phyloP scores from a whole-genome alignment of 2,888 invertebrate genomes.

The Cataglyphis altisquamis region DNA sequence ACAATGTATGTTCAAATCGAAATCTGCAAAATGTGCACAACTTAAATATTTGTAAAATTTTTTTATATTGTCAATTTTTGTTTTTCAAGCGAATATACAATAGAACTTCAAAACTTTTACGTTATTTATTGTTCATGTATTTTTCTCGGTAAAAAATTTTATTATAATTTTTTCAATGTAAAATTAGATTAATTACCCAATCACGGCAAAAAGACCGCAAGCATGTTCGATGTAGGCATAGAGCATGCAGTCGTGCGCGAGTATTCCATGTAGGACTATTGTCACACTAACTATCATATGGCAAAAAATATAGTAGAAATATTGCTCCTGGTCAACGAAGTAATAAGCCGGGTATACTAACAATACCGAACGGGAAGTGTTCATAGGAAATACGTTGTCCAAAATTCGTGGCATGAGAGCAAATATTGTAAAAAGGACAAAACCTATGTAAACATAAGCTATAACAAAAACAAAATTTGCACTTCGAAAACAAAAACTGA shows the following conservation, averaged over 20 bases:
- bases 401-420: neutral
- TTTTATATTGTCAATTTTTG: neutral
- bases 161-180: neutral
- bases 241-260: slow-evolving; percentile 19
- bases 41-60: neutral
- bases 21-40: slow-evolving; percentile 5
- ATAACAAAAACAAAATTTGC: neutral
- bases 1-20: neutral
- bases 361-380: slow-evolving; percentile 19
- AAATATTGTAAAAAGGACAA: neutral
- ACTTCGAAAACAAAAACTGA: neutral
- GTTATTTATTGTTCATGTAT: neutral
- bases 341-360: slow-evolving; percentile 22
- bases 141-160: neutral
- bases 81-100: neutral
- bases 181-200: slow-evolving; percentile 19
- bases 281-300: neutral
- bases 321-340: slow-evolving; percentile 15
- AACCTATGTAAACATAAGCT: neutral
- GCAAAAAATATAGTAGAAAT: slow-evolving; percentile 30
- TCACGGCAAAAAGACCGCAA: slow-evolving; percentile 19
- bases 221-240: slow-evolving; percentile 12
- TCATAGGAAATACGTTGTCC: slow-evolving; percentile 10
- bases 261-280: neutral
- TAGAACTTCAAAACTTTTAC: neutral